Base-by-base conservation (phyloP, 2,113 vertebrate genomes). In the Panthera uncia region DNA sequence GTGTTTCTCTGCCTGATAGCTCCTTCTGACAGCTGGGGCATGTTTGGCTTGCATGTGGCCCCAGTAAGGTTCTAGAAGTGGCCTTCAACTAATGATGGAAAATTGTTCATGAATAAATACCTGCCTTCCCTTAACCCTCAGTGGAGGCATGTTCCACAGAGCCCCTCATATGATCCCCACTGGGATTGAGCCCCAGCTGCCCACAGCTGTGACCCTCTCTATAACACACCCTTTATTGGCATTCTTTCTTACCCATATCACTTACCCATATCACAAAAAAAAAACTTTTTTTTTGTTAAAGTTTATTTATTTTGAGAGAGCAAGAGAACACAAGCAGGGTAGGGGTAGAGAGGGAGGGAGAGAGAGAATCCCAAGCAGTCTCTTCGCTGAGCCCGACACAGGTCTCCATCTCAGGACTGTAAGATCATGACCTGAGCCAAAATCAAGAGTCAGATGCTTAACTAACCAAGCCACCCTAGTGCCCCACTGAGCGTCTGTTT, bases 191-290 rank as follows among this genome's bases (percentile, higher is more conserved):
- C 13, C 27, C 23, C 38, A 21, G 18, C 4, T 93, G 73, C 5
- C 63, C 31, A 1, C 5, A 65, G 27, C 4, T 25, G 38, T n/a
- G 36, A 65, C 41, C 50, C 2, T 36, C 33, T 95, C 41, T 1
- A 31, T 52, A 45, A 29, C 10, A 10, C 11, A 31, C 16, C 3
- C 6, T 31, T 8, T 5, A 38, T 0, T 21, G 66, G 27, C 38
- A n/a, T 73, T 80, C 25, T 76, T 84, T 45, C 48, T 95, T 91
- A 15, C 3, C 38, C 3, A 33, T 27, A 55, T 89, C 3, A 13
- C 6, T 5, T 79, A n/a, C n/a, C n/a, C n/a, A n/a, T n/a, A n/a
- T n/a, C n/a, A n/a, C n/a, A n/a, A n/a, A n/a, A n/a, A n/a, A n/a
- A n/a, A n/a, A n/a, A n/a, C n/a, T 5, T 83, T 93, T 79, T 65